Conservation (phyloP, 2,888 invertebrate species). For the Creontiades dilutus region DNA sequence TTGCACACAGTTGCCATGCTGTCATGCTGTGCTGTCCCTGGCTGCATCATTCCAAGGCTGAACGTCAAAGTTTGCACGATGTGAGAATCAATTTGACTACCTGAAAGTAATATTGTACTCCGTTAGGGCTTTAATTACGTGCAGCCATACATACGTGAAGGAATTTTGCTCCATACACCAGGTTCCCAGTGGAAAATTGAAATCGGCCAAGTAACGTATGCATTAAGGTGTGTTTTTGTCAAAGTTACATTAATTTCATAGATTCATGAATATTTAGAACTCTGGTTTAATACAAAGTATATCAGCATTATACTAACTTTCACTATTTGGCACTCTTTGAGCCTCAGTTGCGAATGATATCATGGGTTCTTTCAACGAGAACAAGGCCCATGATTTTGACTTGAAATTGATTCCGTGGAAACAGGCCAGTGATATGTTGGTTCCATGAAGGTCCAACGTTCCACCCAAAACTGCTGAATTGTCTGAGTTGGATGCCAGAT, state of each 20-base stretch:
- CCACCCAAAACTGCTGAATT: constrained; percentile 90
- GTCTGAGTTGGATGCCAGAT: constrained; percentile 83
- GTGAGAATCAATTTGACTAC: constrained; percentile 84
- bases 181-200: no score
- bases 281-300: background rate
- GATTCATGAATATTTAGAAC: no score
- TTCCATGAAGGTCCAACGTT: constrained; percentile 92
- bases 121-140: no score
- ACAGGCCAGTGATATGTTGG: constrained; percentile 95
- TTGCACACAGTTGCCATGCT: constrained; percentile 97
- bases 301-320: constrained; percentile 79
- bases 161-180: no score
- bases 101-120: constrained; percentile 75
- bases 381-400: constrained; percentile 96
- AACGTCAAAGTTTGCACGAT: constrained; percentile 95
- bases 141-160: no score
- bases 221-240: no score
- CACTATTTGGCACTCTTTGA: constrained; percentile 87
- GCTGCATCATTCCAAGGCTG: constrained; percentile 86
- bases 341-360: constrained; percentile 96
- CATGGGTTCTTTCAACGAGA: constrained; percentile 94
- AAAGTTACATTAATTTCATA: no score
- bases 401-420: constrained; percentile 99
- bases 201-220: no score
- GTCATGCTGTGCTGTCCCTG: constrained; percentile 83